Evolutionary conservation across 2,113 vertebrate species (phyloP).

Genomic region (Apus apus): DNA sequence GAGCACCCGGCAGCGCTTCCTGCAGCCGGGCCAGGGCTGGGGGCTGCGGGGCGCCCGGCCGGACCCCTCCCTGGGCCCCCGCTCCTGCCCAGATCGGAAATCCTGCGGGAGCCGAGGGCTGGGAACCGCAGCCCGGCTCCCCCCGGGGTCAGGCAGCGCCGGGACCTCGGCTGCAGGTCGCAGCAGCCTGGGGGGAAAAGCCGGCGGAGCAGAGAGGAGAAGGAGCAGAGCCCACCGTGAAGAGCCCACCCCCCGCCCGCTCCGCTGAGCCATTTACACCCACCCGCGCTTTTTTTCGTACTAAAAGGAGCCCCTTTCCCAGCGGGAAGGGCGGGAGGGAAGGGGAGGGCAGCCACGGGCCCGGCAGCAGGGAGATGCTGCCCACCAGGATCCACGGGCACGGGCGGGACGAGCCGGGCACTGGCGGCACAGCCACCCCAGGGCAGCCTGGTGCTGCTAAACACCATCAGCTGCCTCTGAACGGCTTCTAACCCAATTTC

Average conservation of each 20-base stretch:
- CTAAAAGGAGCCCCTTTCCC: neutral
- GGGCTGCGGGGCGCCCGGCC: neutral
- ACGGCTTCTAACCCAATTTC: neutral
- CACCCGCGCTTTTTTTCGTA: neutral
- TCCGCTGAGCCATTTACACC: neutral
- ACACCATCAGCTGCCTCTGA: neutral
- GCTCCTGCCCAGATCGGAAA: constrained; percentile 46
- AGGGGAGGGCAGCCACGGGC: neutral
- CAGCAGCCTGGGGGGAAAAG: neutral
- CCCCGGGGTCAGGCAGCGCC: neutral
- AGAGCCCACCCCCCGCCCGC: too few species aligned
- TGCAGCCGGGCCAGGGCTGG: constrained; percentile 26
- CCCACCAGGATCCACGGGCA: accelerated
- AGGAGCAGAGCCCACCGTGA: accelerated
- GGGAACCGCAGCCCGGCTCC: neutral
- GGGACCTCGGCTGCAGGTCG: neutral
- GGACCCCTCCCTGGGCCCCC: constrained; percentile 19
- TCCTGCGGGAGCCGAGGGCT: constrained; percentile 25
- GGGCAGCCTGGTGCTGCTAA: neutral
- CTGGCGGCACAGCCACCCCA: neutral
- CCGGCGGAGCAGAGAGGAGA: neutral
- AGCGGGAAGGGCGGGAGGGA: neutral
- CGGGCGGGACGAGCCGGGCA: neutral
- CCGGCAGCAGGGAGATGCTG: neutral
- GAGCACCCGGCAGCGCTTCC: constrained; percentile 9